Percentiles rank a stretch among this genome's conserved stretches.
Conservation (phyloP, 2,797 vertebrate genomes). For the Lutjanus campechanus region DNA sequence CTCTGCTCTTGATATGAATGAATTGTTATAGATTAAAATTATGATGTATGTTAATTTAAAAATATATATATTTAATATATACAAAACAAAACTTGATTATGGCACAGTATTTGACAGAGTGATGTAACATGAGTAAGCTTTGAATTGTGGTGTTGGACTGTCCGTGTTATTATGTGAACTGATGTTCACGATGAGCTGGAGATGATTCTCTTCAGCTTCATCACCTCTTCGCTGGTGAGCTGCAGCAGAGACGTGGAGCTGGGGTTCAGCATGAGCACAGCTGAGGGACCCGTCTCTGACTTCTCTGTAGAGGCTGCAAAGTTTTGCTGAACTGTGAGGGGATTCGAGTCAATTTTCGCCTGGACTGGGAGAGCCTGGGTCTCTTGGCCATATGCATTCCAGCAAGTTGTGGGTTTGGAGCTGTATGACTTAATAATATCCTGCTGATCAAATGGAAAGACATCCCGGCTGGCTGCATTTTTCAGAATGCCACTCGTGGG, state of each 20-base stretch:
- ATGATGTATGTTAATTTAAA: neutral
- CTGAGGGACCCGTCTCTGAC: constrained; percentile 6
- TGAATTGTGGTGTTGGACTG: constrained; percentile 37
- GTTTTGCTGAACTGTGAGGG: constrained; percentile 21
- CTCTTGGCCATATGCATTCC: constrained; percentile 37
- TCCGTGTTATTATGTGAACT: neutral
- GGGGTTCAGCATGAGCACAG: constrained; percentile 43
- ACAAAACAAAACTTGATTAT: neutral
- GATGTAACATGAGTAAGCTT: constrained; percentile 16
- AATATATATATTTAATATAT: neutral
- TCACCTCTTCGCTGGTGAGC: constrained; percentile 67
- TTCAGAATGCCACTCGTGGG: constrained; percentile 20
- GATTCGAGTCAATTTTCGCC: constrained; percentile 2
- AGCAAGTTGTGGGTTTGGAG: constrained; percentile 20
- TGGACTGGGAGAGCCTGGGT: neutral
- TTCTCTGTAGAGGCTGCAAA: constrained; percentile 23
- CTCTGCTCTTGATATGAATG: neutral
- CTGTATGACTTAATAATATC: constrained; percentile 7
- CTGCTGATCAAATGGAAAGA: constrained; percentile 13
- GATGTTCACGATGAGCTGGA: constrained; percentile 58
- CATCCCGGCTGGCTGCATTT: neutral
- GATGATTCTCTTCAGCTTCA: constrained; percentile 82
- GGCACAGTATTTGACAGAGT: neutral
- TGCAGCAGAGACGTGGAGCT: constrained; percentile 59
- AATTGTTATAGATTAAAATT: neutral